phyloP scores from a whole-genome alignment of 2,113 vertebrate genomes.

The Verasper variegatus region DNA sequence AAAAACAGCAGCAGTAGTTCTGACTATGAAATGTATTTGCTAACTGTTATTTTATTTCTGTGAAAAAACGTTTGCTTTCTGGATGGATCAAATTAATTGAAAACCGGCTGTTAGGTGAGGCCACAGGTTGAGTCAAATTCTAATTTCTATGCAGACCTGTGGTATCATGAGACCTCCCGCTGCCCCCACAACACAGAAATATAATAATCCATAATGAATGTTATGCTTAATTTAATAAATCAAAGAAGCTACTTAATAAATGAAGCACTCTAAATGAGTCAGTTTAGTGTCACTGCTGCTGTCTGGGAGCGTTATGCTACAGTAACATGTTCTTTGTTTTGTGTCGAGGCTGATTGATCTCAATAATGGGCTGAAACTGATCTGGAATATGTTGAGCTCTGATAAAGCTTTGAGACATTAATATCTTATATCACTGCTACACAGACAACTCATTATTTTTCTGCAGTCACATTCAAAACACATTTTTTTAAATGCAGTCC shows the following conservation, averaged over 20 bases:
- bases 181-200: background rate
- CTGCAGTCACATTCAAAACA: background rate
- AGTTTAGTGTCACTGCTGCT: background rate
- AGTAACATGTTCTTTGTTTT: background rate
- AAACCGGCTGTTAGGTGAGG: background rate
- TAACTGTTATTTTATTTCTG: background rate
- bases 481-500: too few relatives aligned
- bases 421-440: background rate
- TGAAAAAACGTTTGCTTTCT: background rate
- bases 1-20: background rate
- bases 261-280: background rate
- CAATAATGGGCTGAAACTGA: background rate
- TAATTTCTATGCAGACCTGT: background rate
- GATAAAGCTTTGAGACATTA: background rate
- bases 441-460: background rate
- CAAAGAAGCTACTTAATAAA: slow-evolving; percentile 14
- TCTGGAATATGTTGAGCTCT: background rate
- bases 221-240: slow-evolving; percentile 16
- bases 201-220: slow-evolving; percentile 25
- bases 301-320: background rate
- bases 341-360: background rate
- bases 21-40: background rate
- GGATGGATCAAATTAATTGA: slow-evolving; percentile 3
- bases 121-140: background rate
- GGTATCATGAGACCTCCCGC: background rate